These are phyloP conservation scores for Caenorhabditis drosophilae DNA, from an alignment of 2,888 invertebrate genomes.

Conservation along the genomic window DNA sequence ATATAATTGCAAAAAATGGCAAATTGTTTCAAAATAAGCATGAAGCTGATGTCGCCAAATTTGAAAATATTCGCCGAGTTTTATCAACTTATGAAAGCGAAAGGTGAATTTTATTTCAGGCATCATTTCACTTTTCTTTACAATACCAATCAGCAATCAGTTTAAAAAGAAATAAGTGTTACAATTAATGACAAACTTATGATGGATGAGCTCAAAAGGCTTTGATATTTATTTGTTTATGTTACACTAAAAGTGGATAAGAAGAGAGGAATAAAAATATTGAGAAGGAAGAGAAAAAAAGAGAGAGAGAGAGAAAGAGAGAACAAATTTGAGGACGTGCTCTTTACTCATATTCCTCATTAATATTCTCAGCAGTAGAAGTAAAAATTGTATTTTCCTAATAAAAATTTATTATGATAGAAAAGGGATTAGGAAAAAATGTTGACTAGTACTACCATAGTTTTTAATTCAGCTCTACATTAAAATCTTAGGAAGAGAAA, in stretches of 20 bases:
- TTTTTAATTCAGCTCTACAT: too few relatives aligned
- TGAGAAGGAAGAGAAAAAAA: not conserved
- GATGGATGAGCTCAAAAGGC: slow-evolving; percentile 18
- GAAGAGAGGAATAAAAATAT: too few relatives aligned
- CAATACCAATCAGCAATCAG: too few relatives aligned
- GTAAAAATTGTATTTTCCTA: too few relatives aligned
- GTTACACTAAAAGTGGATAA: not conserved
- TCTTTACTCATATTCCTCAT: too few relatives aligned
- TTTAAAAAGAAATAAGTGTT: not conserved
- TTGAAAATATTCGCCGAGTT: slow-evolving; percentile 25
- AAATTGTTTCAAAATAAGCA: slow-evolving; percentile 25
- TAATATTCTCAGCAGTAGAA: too few relatives aligned
- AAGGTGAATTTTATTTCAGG: slow-evolving; percentile 13
- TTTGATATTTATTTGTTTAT: not conserved
- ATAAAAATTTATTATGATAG: too few relatives aligned
- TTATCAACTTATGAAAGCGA: slow-evolving; percentile 35
- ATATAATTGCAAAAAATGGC: slow-evolving; percentile 28
- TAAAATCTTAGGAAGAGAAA: too few relatives aligned
- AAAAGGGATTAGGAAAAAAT: too few relatives aligned
- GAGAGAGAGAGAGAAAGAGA: not conserved
- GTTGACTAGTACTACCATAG: too few relatives aligned
- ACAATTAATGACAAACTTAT: slow-evolving; percentile 18
- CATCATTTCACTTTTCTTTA: not conserved
- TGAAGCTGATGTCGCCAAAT: slow-evolving; percentile 17
- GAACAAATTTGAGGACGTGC: too few relatives aligned